Base-by-base conservation (phyloP, 2,888 invertebrate genomes). In the Watsonalla binaria region DNA sequence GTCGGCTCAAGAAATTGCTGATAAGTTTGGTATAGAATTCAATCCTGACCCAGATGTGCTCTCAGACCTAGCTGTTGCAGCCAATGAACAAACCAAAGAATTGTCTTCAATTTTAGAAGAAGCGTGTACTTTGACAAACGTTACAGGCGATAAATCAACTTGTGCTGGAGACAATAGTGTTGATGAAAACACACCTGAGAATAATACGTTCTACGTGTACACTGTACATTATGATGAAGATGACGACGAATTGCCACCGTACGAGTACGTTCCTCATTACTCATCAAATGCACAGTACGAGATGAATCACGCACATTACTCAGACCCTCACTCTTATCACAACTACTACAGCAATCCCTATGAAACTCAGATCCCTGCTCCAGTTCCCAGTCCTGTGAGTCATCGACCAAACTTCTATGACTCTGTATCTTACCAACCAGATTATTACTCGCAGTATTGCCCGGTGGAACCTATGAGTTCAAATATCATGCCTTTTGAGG, bases 1-100 rank as follows among this genome's bases (percentile, higher is more conserved):
- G 89, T 74, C 81, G 2, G 90, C 90, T 47, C 88, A 90, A 70
- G 86, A 90, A 68, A 90, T 90, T 2, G 90, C 90, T 39, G 86
- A 88, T 45, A 89, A 90, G 72, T 90, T 78, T 58, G 86, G 86
- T 46, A 80, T 90, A 7, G 82, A 82, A 45, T 90, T 85, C 56
- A 79, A 72, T 46, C 89, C 90, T 11, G 88, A 90, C 47, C 73
- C 85, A 6, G 90, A 90, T 65, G 77, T 87, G 5, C 67, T 90
- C 9, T 72, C 86, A 9, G 86, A 88, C 34, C 67, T 89, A 0
- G 89, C 88, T 14, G 57, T 80, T 15, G 83, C 84, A 42, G 82
- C 88, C 0, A 84, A 81, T 56, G 79, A 85, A 51, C 85, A 90
- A 55, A 83, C 87, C 8, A 75, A 80, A 58, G 86, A 88, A 57